These are phyloP conservation scores for Cuniculus paca DNA, from an alignment of 2,797 vertebrate genomes.

Conservation along the genomic window DNA sequence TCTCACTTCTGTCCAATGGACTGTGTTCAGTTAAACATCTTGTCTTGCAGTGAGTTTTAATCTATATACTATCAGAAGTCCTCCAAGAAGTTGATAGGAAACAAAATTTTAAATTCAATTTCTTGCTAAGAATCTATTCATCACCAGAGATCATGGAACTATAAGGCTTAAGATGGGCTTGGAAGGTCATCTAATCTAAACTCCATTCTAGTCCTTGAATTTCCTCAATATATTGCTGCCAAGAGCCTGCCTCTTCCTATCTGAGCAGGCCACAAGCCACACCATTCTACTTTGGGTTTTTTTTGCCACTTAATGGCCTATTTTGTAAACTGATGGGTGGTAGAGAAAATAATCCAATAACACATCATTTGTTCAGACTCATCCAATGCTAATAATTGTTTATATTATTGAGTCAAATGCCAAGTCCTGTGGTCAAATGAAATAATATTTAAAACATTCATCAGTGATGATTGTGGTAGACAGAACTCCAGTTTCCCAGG, in stretches of 20 bases:
- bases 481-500: neutral
- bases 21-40: neutral
- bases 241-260: neutral
- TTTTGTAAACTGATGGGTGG: neutral
- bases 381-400: neutral
- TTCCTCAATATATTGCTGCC: fast-evolving
- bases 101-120: slow-evolving; percentile 50
- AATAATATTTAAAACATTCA: slow-evolving; percentile 7
- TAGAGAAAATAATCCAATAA: neutral
- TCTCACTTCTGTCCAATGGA: neutral
- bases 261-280: fast-evolving
- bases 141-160: neutral
- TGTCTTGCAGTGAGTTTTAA: neutral
- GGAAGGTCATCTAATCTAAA: neutral
- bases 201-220: neutral
- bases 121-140: slow-evolving; percentile 29
- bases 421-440: neutral
- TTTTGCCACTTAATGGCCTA: neutral
- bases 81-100: slow-evolving; percentile 32
- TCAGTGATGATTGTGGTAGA: neutral
- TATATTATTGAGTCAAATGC: neutral
- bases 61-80: neutral
- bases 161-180: neutral
- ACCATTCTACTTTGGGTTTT: neutral
- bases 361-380: neutral